A percentile compares a stretch with the other conserved stretches of the same genome.
These are phyloP conservation scores for Pseudonaja textilis DNA, from an alignment of 2,113 vertebrate genomes.

Conservation along the genomic window DNA sequence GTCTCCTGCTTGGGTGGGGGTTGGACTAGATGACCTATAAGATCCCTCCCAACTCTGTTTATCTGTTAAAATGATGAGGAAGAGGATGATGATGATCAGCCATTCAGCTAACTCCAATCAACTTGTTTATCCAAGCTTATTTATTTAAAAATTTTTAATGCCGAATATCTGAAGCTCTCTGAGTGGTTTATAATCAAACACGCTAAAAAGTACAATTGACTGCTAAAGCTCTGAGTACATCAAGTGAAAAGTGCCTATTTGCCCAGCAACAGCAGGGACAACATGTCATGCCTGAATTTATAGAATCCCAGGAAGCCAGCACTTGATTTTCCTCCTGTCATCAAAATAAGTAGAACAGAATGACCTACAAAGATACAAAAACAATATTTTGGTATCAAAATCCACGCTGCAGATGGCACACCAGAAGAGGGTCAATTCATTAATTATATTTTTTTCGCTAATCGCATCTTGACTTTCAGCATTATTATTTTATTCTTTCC, in stretches of 20 bases:
- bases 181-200: not conserved
- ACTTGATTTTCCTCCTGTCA: fast-evolving
- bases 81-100: not conserved
- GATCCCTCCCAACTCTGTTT: too few species aligned
- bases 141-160: not conserved
- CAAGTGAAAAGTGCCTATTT: not conserved
- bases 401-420: slow-evolving; percentile 63
- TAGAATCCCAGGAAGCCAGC: not conserved
- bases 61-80: too few species aligned
- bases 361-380: slow-evolving; percentile 56
- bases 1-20: too few species aligned
- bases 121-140: not conserved
- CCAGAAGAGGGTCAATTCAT: slow-evolving; percentile 68
- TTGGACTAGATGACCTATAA: not conserved
- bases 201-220: not conserved
- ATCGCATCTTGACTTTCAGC: slow-evolving; percentile 63
- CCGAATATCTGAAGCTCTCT: not conserved
- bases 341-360: slow-evolving; percentile 37
- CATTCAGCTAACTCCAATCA: not conserved
- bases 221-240: not conserved
- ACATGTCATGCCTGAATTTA: not conserved
- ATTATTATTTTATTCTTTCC: slow-evolving; percentile 57
- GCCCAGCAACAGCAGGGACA: not conserved
- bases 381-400: slow-evolving; percentile 57
- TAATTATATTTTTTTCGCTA: slow-evolving; percentile 61